Evolutionary conservation across 2,888 invertebrate genomes (phyloP), one percentile per base, ranked within the genome.

Genomic region (Bombylius discolor): DNA sequence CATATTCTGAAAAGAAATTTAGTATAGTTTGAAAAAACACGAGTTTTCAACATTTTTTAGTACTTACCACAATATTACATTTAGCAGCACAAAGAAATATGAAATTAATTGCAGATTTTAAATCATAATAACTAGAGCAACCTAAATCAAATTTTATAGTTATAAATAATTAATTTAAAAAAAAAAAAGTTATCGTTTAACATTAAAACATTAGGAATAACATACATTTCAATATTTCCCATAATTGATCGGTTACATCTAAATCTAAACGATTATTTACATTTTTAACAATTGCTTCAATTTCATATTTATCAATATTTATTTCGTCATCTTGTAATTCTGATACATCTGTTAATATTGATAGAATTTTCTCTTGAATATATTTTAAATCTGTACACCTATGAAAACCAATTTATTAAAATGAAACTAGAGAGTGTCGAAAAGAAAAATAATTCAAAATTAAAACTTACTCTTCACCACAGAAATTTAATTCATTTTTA

Each of bases 201-300:
- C 23, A 23, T 23, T 2, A 23, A 23, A 23, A 2, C 23, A 23
- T 23, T 23, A 23, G 23, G 23, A 23, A 23, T 13, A 13, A 54
- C 60, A 59, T 64, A 71, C 72, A 64, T 63, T 68, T 72, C 3
- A 74, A 62, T 32, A 72, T 61, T 23, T 70, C 68, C 73, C 73
- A 74, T 9, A 74, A 61, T 53, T 70, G 71, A 58, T 74, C 73
- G 1, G 73, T 74, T 5, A 74, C 57, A 58, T 74, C 72, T 1
- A 65, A 62, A 5, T 67, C 62, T 4, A 58, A 60, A 6, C 71
- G 65, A 3, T 62, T 55, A 50, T 68, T 68, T 8, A 68, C 67
- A 49, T 65, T 63, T 46, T 68, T 64, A 14, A 73, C 62, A 13
- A 72, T 69, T 23, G 67, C 66, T 64, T 73, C 72, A 34, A 73